Base-by-base conservation (phyloP, 1,140 invertebrate species). In the Drosophila miranda region DNA sequence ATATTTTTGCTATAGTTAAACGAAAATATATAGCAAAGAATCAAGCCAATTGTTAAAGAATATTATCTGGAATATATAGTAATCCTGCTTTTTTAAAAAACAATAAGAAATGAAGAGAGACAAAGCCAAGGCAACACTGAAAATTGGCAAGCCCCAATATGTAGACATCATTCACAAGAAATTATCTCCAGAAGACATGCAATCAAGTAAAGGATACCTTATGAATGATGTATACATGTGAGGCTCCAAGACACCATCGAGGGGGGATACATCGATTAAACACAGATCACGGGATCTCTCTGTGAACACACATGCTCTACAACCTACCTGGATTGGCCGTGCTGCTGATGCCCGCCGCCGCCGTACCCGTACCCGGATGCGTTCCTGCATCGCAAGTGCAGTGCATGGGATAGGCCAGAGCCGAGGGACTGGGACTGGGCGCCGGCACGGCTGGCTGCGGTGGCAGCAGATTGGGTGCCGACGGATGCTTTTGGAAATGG, bases 251-350 rank as follows among this genome's bases (percentile, higher is more conserved):
- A 60, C 63, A 59, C 44, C 49, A 75, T 42, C 66, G 58, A 54
- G 56, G 58, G 66, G 46, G 59, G 49, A 60, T 54, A 57, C 69
- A 73, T 28, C 64, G 38, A 49, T 51, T 38, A 38, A 38, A 68
- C 21, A 30, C 30, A 43, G 19, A 23, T 48, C 9, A 8, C 3
- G 6, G 46, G 21, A 34, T 16, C 13, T 30, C 8, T 53, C 19
- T 14, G 8, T 43, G 43, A n/a, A 80, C 80, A 81, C 73, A 64
- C 90, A 88, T 91, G 89, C 90, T 84, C 89, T 91, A 90, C 78
- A 70, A 91, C 90, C 91, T 92, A 92, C 91, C 91, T 92, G 87
- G 90, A 48, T 87, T 88, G 69, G 69, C 75, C 57, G 78, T 72
- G 75, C 66, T 60, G 80, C 75, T 75, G 73, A 34, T 69, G 66